Percentiles rank a stretch among this genome's conserved stretches.
Evolutionary conservation across 2,113 vertebrate species (phyloP).

Genomic region (Fulica atra): DNA sequence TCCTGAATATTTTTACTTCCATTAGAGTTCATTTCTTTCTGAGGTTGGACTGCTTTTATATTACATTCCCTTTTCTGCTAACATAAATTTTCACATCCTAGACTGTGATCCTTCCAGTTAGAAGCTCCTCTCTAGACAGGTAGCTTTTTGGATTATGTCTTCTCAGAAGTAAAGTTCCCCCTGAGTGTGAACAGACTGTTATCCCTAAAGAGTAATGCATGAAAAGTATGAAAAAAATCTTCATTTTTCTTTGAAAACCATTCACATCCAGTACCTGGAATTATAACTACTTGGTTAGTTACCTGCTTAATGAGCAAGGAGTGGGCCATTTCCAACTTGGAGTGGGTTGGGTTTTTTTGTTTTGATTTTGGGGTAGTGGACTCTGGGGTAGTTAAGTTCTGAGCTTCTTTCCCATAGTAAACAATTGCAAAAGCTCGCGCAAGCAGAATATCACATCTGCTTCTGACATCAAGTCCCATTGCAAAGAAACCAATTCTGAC

Average conservation of each 20-base stretch:
- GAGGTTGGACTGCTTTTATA: background rate
- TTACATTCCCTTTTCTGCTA: background rate
- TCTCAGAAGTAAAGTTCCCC: background rate
- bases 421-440: background rate
- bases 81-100: background rate
- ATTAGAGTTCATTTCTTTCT: background rate
- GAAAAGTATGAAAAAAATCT: background rate
- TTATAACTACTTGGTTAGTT: background rate
- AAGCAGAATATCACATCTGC: background rate
- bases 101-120: background rate
- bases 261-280: background rate
- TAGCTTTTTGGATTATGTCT: background rate
- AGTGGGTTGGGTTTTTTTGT: background rate
- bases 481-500: background rate
- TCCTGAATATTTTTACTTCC: background rate
- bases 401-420: background rate
- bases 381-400: background rate
- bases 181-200: background rate
- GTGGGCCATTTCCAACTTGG: background rate
- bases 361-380: background rate
- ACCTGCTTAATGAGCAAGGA: background rate
- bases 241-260: background rate
- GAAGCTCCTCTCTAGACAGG: background rate
- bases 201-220: background rate
- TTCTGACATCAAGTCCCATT: background rate